Percentiles rank a stretch among this genome's conserved stretches.
These are phyloP conservation scores for Phengaris alcon DNA, from an alignment of 2,888 invertebrate genomes.

Conservation along the genomic window DNA sequence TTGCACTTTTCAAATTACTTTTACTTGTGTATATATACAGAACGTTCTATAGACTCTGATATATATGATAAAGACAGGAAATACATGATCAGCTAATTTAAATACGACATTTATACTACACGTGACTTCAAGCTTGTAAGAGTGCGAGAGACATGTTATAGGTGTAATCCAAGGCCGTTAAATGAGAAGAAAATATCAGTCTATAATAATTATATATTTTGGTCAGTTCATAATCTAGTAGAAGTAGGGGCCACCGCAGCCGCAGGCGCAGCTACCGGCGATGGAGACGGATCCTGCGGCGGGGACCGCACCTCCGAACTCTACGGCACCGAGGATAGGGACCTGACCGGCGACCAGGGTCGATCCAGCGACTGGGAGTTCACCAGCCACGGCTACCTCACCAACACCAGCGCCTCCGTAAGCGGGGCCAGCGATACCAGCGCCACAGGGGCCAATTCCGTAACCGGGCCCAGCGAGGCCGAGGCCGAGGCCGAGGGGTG, in stretches of 20 bases:
- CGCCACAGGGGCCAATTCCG: constrained; percentile 34
- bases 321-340: constrained; percentile 47
- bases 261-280: constrained; percentile 42
- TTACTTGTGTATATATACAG: too few relatives aligned
- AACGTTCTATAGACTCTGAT: too few relatives aligned
- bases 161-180: not conserved
- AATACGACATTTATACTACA: too few relatives aligned
- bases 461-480: constrained; percentile 36
- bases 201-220: not conserved
- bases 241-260: constrained; percentile 35
- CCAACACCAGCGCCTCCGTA: constrained; percentile 37
- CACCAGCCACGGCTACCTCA: constrained; percentile 41
- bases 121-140: too few relatives aligned
- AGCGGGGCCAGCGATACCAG: constrained; percentile 32
- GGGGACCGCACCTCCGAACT: constrained; percentile 46
- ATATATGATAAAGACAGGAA: too few relatives aligned
- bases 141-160: not conserved
- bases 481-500: constrained; percentile 28
- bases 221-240: constrained; percentile 3
- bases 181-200: constrained; percentile 9
- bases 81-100: too few relatives aligned
- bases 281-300: constrained; percentile 47
- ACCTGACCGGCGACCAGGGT: constrained; percentile 46
- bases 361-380: constrained; percentile 46
- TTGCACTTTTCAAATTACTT: too few relatives aligned